Evolutionary conservation across 2,888 invertebrate species (phyloP).

Genomic region (Pinctada fucata): DNA sequence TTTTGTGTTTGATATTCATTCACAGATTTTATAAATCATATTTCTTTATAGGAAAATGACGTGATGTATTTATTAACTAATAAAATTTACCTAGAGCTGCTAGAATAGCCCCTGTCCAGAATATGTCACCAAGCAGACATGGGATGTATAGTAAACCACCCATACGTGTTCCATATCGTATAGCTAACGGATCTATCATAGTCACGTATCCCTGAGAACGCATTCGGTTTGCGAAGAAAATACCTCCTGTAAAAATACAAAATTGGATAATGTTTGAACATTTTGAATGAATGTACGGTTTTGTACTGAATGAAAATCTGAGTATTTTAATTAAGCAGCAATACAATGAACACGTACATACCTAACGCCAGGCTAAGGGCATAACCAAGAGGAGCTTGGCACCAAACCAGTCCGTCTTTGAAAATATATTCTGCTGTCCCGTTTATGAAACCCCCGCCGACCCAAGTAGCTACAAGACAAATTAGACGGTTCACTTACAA

Average conservation of each 20-base stretch:
- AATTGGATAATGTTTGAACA: background rate
- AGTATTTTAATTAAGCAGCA: too few species aligned
- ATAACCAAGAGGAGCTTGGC: slow-evolving; percentile 99
- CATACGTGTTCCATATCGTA: slow-evolving; percentile 97
- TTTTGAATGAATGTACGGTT: background rate
- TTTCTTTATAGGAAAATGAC: too few species aligned
- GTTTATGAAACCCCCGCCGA: slow-evolving; percentile 99
- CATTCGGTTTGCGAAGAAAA: slow-evolving; percentile 99
- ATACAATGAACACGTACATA: slow-evolving; percentile 77
- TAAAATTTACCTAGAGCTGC: slow-evolving; percentile 88
- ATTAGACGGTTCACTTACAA: background rate
- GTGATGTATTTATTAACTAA: too few species aligned
- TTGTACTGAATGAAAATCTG: background rate
- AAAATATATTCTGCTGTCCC: slow-evolving; percentile 98
- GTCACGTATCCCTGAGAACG: slow-evolving; percentile 97
- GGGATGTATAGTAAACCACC: slow-evolving; percentile 97
- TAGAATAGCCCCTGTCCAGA: slow-evolving; percentile 99
- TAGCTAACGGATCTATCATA: slow-evolving; percentile 98
- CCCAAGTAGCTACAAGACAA: slow-evolving; percentile 88
- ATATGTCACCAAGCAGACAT: slow-evolving; percentile 97
- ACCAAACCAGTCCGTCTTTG: slow-evolving; percentile 91
- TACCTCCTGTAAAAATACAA: slow-evolving; percentile 84
- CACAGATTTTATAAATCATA: too few species aligned
- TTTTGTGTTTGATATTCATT: too few species aligned
- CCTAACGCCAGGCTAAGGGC: slow-evolving; percentile 95